Percentiles rank a stretch among this genome's conserved stretches.
These are phyloP conservation scores for Tachuris rubrigastra DNA, from an alignment of 2,113 vertebrate genomes.

Conservation along the genomic window DNA sequence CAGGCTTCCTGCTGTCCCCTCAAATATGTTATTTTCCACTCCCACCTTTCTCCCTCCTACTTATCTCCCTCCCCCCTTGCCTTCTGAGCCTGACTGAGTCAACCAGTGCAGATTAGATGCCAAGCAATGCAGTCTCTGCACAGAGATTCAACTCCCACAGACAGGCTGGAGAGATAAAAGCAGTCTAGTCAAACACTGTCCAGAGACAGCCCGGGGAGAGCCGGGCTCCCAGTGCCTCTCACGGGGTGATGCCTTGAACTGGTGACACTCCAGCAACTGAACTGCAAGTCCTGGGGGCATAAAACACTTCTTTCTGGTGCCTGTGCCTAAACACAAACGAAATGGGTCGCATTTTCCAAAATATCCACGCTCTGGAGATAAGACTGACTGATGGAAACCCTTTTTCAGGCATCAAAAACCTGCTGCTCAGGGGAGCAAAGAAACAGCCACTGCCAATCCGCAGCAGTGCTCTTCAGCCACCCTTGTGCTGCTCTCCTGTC, in stretches of 20 bases:
- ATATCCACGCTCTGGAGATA: background rate
- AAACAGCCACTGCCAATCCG: background rate
- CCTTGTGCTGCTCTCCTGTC: background rate
- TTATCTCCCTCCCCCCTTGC: constrained; percentile 38
- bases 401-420: background rate
- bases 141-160: constrained; percentile 46
- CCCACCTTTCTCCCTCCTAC: constrained; percentile 38
- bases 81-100: constrained; percentile 41
- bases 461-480: background rate
- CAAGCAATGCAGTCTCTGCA: constrained; percentile 7
- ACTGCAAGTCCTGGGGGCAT: background rate
- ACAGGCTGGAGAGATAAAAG: constrained; percentile 38
- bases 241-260: background rate
- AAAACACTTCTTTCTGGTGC: background rate
- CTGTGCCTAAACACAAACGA: rapidly evolving
- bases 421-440: background rate
- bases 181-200: constrained; percentile 46
- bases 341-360: background rate
- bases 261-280: background rate
- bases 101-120: constrained; percentile 48
- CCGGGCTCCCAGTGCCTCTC: background rate
- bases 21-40: constrained; percentile 46
- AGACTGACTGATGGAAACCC: rapidly evolving
- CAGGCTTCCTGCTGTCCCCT: constrained; percentile 47
- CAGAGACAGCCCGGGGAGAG: constrained; percentile 12